Evolutionary conservation across 2,797 vertebrate genomes (phyloP).

Genomic region (Centropyge bicolor): DNA sequence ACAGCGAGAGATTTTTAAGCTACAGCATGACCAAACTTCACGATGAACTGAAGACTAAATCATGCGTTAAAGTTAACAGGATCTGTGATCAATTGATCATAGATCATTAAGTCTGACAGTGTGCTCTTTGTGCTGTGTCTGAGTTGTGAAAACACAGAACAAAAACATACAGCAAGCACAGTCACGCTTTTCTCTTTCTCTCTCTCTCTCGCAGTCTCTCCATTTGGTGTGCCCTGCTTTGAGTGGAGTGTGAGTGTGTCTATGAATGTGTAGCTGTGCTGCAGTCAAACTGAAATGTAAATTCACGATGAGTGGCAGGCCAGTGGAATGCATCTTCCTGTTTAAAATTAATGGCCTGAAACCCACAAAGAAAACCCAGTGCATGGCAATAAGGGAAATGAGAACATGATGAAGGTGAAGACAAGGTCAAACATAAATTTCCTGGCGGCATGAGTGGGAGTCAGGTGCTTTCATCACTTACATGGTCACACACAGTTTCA

Average conservation of each 20-base stretch:
- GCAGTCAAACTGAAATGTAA: constrained; percentile 45
- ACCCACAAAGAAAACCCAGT: constrained; percentile 23
- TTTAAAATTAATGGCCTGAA: constrained; percentile 40
- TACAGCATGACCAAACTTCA: constrained; percentile 80
- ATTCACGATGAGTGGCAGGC: constrained; percentile 38
- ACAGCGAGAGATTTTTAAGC: constrained; percentile 82
- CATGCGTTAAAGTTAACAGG: constrained; percentile 63
- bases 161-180: constrained; percentile 83
- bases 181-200: constrained; percentile 78
- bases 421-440: constrained; percentile 33
- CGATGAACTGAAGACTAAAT: constrained; percentile 73
- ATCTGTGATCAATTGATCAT: constrained; percentile 58
- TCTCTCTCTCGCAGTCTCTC: constrained; percentile 64
- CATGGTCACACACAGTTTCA: neutral
- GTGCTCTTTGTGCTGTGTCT: constrained; percentile 83
- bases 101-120: constrained; percentile 64
- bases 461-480: constrained; percentile 7
- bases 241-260: constrained; percentile 55
- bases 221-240: constrained; percentile 62
- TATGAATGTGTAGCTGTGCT: constrained; percentile 50
- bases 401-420: constrained; percentile 20
- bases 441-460: constrained; percentile 3
- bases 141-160: constrained; percentile 83
- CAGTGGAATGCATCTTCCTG: constrained; percentile 32
- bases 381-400: constrained; percentile 26